A percentile compares a stretch with the other conserved stretches of the same genome.
These are phyloP conservation scores for Nemotelus pantherinus DNA, from an alignment of 2,888 invertebrate genomes.

Conservation along the genomic window DNA sequence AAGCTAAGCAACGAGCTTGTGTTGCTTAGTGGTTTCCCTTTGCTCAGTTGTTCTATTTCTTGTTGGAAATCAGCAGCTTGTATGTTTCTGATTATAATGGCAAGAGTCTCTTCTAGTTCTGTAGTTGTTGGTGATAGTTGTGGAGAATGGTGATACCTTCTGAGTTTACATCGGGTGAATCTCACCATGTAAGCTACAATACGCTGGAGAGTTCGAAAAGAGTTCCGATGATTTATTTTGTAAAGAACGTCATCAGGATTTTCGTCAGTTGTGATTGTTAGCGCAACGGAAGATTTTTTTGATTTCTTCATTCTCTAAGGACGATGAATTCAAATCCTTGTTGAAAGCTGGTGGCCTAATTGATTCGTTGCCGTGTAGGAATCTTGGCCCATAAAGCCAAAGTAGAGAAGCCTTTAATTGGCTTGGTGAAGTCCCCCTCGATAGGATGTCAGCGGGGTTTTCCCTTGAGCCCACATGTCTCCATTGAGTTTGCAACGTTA, in stretches of 20 bases:
- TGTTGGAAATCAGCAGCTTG: not conserved
- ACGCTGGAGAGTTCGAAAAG: not conserved
- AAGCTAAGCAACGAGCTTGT: not conserved
- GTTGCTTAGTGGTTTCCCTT: not conserved
- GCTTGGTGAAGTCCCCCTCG: not conserved
- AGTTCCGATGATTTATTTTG: not conserved
- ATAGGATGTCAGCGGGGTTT: slow-evolving; percentile 19
- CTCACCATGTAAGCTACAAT: not conserved
- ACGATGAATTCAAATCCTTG: not conserved
- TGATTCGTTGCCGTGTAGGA: not conserved
- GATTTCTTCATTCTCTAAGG: not conserved
- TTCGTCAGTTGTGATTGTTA: not conserved
- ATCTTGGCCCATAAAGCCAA: not conserved
- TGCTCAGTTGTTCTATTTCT: not conserved
- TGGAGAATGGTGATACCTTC: no score
- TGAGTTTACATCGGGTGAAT: not conserved
- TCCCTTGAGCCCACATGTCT: not conserved
- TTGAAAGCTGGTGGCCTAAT: not conserved
- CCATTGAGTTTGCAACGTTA: not conserved
- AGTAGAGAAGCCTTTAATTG: no score
- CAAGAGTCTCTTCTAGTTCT: not conserved
- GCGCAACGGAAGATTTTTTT: not conserved
- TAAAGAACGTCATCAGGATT: not conserved
- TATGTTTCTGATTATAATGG: not conserved
- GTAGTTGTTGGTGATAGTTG: no score